phyloP scores from a whole-genome alignment of 1,140 invertebrate species.

The Procambarus virginalis region DNA sequence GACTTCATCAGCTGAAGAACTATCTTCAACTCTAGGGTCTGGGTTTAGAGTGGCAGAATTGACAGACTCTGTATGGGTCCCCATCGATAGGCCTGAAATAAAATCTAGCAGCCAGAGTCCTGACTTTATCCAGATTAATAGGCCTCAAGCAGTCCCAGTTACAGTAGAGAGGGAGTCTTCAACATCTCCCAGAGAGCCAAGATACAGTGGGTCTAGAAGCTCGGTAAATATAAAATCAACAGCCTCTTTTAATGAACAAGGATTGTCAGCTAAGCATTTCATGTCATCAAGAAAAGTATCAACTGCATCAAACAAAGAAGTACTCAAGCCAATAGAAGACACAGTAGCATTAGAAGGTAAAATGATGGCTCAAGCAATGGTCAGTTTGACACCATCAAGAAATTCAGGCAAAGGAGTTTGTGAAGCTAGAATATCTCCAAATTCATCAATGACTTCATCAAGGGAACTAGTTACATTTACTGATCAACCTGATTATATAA shows the following conservation, averaged over 20 bases:
- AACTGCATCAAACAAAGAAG: background rate
- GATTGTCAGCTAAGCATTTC: background rate
- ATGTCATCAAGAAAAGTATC: background rate
- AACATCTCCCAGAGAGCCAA: conserved; percentile 9
- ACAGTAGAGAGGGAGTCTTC: conserved; percentile 9
- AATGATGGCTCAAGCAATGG: background rate
- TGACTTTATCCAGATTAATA: conserved; percentile 44
- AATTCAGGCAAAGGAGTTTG: background rate
- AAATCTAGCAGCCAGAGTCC: conserved; percentile 45
- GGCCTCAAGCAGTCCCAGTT: conserved; percentile 4
- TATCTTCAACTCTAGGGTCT: conserved; percentile 41
- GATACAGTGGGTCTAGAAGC: background rate
- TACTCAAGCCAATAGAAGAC: background rate
- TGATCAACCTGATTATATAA: conserved; percentile 7
- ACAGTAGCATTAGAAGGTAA: background rate
- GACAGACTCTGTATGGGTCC: conserved; percentile 50
- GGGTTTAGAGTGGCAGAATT: conserved; percentile 28
- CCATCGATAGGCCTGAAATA: conserved; percentile 33
- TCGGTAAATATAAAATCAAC: background rate
- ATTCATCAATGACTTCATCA: background rate
- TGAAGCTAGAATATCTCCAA: background rate
- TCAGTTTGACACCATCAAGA: background rate
- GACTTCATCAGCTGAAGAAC: conserved; percentile 56
- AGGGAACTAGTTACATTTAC: background rate
- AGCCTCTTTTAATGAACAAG: background rate